These are phyloP conservation scores for Nothoprocta perdicaria DNA, from an alignment of 2,113 vertebrate genomes.

Conservation along the genomic window DNA sequence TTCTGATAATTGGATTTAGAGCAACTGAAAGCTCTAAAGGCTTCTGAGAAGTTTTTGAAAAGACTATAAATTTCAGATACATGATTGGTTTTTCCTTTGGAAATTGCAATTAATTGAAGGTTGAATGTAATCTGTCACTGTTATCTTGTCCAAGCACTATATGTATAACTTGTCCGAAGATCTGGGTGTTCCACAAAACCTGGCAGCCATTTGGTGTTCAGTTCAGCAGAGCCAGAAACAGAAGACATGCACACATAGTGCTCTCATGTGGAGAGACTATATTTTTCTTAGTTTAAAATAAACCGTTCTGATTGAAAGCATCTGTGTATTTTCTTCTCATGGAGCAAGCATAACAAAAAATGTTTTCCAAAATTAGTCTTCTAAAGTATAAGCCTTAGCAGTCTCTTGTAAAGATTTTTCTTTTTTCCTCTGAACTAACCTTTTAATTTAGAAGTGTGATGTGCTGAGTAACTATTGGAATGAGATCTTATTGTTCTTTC, in stretches of 20 bases:
- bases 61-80: neutral
- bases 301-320: conserved; percentile 54
- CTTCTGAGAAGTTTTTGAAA: conserved; percentile 9
- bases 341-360: neutral
- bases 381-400: neutral
- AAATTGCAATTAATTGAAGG: neutral
- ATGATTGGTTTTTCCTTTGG: neutral
- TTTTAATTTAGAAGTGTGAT: conserved; percentile 1
- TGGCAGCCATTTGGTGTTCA: conserved; percentile 20
- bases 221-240: neutral
- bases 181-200: neutral
- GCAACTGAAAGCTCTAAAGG: conserved; percentile 61
- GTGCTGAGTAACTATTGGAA: neutral
- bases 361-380: neutral
- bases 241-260: neutral
- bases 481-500: neutral
- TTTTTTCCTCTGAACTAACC: neutral
- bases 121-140: fast-evolving
- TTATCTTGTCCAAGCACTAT: neutral
- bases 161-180: neutral
- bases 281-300: conserved; percentile 37
- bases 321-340: conserved; percentile 25
- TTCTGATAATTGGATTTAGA: conserved; percentile 68
- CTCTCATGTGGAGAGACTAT: neutral
- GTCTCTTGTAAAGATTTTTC: neutral